A percentile compares a stretch with the other conserved stretches of the same genome.
These are phyloP conservation scores for Sciaenops ocellatus DNA, from an alignment of 2,797 vertebrate species.

Conservation along the genomic window DNA sequence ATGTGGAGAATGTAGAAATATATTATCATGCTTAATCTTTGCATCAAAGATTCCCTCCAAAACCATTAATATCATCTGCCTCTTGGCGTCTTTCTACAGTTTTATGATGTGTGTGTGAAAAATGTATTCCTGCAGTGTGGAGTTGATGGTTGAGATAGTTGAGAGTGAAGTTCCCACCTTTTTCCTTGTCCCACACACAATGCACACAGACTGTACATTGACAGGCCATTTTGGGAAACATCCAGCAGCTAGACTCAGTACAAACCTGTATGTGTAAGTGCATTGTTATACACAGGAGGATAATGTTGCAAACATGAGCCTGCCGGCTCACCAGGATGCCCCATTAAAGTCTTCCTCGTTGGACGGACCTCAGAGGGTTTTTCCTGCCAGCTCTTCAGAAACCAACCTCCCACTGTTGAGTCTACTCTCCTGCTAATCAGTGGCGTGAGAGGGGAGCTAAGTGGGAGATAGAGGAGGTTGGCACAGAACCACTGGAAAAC, in stretches of 20 bases:
- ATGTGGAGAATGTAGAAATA: background rate
- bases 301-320: conserved; percentile 52
- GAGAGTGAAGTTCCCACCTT: background rate
- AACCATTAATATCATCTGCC: background rate
- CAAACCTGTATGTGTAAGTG: conserved; percentile 35
- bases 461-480: conserved; percentile 31
- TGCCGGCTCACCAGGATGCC: conserved; percentile 46
- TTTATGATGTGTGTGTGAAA: background rate
- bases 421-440: conserved; percentile 63
- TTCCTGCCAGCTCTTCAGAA: conserved; percentile 38
- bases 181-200: background rate
- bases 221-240: conserved; percentile 26
- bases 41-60: background rate
- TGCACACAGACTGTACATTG: background rate
- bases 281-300: conserved; percentile 45
- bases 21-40: background rate
- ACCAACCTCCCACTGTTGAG: conserved; percentile 28
- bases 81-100: background rate
- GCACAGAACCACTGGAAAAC: conserved; percentile 28
- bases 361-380: conserved; percentile 50
- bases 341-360: conserved; percentile 58
- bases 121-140: background rate
- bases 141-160: background rate
- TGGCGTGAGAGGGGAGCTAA: conserved; percentile 26
- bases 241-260: conserved; percentile 23